phyloP scores from a whole-genome alignment of 2,888 invertebrate genomes.

The Thalpophila matura region DNA sequence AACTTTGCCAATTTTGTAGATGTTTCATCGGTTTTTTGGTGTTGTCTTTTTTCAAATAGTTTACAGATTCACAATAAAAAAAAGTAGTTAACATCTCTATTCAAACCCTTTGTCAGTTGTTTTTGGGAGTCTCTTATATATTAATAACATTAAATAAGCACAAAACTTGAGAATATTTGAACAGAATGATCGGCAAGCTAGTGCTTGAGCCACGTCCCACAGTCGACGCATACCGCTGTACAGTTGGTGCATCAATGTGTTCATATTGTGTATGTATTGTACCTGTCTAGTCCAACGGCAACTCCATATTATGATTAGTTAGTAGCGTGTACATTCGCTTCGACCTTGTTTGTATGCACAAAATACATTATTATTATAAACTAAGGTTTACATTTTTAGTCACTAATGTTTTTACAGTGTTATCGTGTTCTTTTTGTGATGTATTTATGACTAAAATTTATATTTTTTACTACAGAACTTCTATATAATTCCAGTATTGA shows the following conservation, averaged over 20 bases:
- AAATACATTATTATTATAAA: slow-evolving; percentile 55
- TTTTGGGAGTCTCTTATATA: too few relatives aligned
- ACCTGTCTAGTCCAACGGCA: slow-evolving; percentile 77
- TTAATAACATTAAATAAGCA: too few relatives aligned
- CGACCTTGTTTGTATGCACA: slow-evolving; percentile 64
- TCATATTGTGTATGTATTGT: slow-evolving; percentile 61
- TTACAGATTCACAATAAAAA: too few relatives aligned
- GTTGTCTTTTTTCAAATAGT: too few relatives aligned
- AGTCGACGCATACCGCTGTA: slow-evolving; percentile 27
- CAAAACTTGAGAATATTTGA: neutral
- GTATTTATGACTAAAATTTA: slow-evolving; percentile 58
- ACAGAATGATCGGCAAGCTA: neutral
- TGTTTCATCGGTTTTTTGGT: too few relatives aligned
- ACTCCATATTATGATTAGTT: slow-evolving; percentile 68
- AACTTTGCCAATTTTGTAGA: too few relatives aligned
- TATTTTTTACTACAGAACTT: slow-evolving; percentile 52
- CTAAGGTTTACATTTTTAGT: slow-evolving; percentile 54
- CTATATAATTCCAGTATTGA: slow-evolving; percentile 57
- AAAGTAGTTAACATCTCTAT: too few relatives aligned
- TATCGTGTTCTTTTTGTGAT: slow-evolving; percentile 61
- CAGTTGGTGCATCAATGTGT: slow-evolving; percentile 57
- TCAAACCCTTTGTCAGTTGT: too few relatives aligned
- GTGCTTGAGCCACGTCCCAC: neutral
- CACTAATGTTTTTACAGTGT: slow-evolving; percentile 58
- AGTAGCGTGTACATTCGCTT: slow-evolving; percentile 58